Conservation (phyloP, 2,113 vertebrate species). For the Perca schrenkii region DNA sequence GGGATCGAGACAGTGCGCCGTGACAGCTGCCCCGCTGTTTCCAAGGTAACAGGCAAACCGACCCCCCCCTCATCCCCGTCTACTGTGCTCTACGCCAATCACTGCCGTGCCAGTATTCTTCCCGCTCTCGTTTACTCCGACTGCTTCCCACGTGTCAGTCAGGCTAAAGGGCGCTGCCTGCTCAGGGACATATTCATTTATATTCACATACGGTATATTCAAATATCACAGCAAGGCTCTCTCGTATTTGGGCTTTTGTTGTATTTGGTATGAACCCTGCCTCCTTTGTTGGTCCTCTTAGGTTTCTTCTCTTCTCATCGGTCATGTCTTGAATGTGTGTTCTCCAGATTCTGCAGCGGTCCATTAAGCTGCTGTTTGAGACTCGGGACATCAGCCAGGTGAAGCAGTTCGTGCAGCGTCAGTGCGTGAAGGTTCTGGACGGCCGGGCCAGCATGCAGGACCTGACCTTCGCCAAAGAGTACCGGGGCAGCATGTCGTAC, state of each 20-base stretch:
- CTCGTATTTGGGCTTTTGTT: background rate
- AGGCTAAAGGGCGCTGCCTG: background rate
- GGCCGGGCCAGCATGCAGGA: slow-evolving; percentile 96
- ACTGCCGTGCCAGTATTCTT: slow-evolving; percentile 21
- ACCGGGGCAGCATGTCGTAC: slow-evolving; percentile 92
- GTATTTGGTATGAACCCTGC: background rate
- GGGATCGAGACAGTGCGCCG: slow-evolving; percentile 98
- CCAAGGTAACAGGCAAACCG: slow-evolving; percentile 89
- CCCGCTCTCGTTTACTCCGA: slow-evolving; percentile 15
- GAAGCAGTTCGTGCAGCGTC: slow-evolving; percentile 95
- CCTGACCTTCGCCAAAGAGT: slow-evolving; percentile 98
- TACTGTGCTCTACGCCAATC: slow-evolving; percentile 34
- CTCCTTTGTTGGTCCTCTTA: background rate
- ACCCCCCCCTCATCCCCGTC: background rate
- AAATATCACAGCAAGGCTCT: background rate
- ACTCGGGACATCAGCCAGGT: slow-evolving; percentile 97
- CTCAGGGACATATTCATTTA: background rate
- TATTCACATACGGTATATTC: background rate
- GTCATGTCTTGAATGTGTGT: background rate
- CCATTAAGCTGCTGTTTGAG: slow-evolving; percentile 98
- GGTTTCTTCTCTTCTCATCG: background rate
- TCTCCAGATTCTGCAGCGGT: slow-evolving; percentile 93
- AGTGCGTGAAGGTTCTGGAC: slow-evolving; percentile 94
- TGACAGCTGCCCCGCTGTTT: slow-evolving; percentile 96
- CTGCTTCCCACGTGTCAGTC: slow-evolving; percentile 10